phyloP scores from a whole-genome alignment of 2,113 vertebrate species.

The Scomber scombrus region DNA sequence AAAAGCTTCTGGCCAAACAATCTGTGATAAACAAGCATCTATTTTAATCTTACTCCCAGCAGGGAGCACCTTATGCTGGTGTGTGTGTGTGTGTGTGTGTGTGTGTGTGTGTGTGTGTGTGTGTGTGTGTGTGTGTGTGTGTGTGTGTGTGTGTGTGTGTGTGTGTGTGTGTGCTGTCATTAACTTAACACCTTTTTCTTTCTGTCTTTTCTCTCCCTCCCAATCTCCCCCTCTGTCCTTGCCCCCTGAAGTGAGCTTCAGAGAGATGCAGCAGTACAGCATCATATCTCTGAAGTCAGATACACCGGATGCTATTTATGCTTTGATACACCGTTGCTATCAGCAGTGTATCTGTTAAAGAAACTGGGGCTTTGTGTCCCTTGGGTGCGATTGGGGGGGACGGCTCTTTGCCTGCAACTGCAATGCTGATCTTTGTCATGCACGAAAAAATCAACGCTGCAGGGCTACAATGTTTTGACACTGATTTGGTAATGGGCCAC shows the following conservation, averaged over 20 bases:
- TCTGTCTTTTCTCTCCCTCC: not conserved
- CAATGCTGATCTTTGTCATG: not conserved
- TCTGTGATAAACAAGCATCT: conserved; percentile 56
- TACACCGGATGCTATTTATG: conserved; percentile 6
- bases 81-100: not conserved
- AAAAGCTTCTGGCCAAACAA: conserved; percentile 50
- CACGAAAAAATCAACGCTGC: conserved; percentile 7
- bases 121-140: not conserved
- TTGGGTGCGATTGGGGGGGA: not conserved
- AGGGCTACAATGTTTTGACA: conserved; percentile 35
- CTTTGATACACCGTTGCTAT: conserved; percentile 25
- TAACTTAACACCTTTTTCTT: conserved; percentile 15
- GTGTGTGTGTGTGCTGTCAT: conserved; percentile 9
- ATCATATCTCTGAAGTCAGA: conserved; percentile 21
- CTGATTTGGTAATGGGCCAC: conserved; percentile 41
- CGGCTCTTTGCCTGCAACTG: not conserved
- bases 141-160: not conserved
- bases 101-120: conserved; percentile 1
- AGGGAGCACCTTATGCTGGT: conserved; percentile 52
- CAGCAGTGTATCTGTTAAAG: conserved; percentile 12
- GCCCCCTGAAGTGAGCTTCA: conserved; percentile 27
- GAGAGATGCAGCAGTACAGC: conserved; percentile 6
- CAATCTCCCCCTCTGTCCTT: not conserved
- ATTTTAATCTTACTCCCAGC: conserved; percentile 68
- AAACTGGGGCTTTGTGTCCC: not conserved